Conservation (phyloP, 1,140 invertebrate genomes). For the Scaptomyza graminum region DNA sequence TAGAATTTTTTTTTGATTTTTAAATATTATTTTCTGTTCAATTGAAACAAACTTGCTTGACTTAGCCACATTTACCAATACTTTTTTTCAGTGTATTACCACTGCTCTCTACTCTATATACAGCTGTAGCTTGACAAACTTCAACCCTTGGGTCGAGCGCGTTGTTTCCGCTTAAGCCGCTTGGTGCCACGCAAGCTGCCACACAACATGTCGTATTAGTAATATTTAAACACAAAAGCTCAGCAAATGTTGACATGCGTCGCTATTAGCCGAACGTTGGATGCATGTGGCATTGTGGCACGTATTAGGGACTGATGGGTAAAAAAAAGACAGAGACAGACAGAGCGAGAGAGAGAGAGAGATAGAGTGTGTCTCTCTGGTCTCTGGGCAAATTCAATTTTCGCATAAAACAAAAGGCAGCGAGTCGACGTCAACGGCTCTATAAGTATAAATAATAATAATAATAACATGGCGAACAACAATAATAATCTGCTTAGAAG, state of each 20-base stretch:
- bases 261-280: slow-evolving; percentile 69
- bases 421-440: slow-evolving; percentile 12
- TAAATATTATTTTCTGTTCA: no score
- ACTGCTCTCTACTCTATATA: neutral
- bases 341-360: no score
- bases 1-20: no score
- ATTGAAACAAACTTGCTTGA: no score
- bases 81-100: neutral
- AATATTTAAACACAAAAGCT: slow-evolving; percentile 82
- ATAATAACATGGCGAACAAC: slow-evolving; percentile 71
- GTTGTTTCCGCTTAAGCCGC: slow-evolving; percentile 16
- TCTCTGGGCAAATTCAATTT: slow-evolving; percentile 67
- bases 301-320: neutral
- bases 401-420: slow-evolving; percentile 56
- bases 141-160: slow-evolving; percentile 6
- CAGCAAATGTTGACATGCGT: slow-evolving; percentile 79
- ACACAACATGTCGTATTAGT: slow-evolving; percentile 82
- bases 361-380: neutral
- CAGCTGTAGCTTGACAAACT: neutral
- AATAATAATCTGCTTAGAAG: slow-evolving; percentile 80
- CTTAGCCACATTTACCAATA: no score
- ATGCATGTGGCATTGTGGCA: neutral
- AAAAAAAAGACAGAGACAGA: no score
- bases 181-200: slow-evolving; percentile 49
- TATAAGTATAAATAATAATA: slow-evolving; percentile 60